Percentiles rank a stretch among this genome's conserved stretches.
These are phyloP conservation scores for Lepisosteus oculatus DNA, from an alignment of 2,113 vertebrate species.

Conservation along the genomic window DNA sequence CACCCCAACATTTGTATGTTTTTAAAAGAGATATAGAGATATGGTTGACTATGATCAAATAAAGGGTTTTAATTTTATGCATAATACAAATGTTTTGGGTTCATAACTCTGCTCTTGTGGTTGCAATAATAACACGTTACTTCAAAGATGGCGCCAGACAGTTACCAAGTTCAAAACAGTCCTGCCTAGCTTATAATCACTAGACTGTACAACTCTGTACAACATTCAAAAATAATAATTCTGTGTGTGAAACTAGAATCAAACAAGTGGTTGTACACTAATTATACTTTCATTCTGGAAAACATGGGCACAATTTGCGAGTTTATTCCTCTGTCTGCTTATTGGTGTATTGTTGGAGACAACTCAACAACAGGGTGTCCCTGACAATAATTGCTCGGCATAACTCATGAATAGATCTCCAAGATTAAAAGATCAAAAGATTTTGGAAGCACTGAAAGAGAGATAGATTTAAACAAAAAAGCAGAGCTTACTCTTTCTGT, in stretches of 20 bases:
- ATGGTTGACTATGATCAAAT: constrained; percentile 25
- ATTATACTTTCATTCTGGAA: constrained; percentile 5
- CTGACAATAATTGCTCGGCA: no score
- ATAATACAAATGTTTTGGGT: constrained; percentile 14
- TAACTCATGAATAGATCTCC: neutral
- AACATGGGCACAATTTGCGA: neutral
- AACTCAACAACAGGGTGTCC: neutral
- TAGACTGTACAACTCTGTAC: constrained; percentile 40
- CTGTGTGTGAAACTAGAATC: neutral
- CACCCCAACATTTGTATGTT: no score
- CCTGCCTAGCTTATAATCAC: constrained; percentile 40
- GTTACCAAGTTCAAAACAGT: constrained; percentile 29
- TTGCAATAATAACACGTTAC: constrained; percentile 55
- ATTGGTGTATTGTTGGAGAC: neutral
- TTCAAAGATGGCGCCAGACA: constrained; percentile 48
- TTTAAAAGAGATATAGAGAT: no score
- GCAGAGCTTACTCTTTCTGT: neutral
- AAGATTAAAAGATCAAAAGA: neutral
- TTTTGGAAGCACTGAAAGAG: no score
- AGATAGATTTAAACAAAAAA: neutral
- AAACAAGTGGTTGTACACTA: neutral
- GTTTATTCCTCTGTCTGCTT: neutral
- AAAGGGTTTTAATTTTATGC: constrained; percentile 12
- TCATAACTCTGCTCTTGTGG: constrained; percentile 41
- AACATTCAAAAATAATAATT: neutral